Evolutionary conservation across 1,140 invertebrate genomes (phyloP), one percentile per base, ranked within the genome.

Genomic region (Pararge aegeria): DNA sequence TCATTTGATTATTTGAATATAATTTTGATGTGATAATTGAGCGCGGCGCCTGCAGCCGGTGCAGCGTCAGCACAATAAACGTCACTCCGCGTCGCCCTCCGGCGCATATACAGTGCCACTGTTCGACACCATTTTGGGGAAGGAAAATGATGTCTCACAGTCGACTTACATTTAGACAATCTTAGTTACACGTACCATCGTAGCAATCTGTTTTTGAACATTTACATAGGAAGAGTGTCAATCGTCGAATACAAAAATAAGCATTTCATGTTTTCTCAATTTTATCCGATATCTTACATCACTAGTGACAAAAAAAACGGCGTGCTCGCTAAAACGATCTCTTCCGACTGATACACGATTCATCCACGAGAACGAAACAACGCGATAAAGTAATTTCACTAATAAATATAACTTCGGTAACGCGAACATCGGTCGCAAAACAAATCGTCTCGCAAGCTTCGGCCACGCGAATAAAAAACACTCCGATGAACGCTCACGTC

Each of bases 191-290:
- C 61, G 18, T 37, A 49, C 44, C 42, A 10, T 42, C 60, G 50
- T 51, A 49, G 68, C 75, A 66, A 69, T 73, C 71, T 63, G 73
- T 64, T 79, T 81, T 52, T 56, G 53, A 79, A 75, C 85, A 81
- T 85, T 83, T 80, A 75, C 75, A 85, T 71, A 78, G 73, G 38
- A 73, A 85, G 66, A 85, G 68, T 78, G 71, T 86, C 77, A 78
- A 81, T 84, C 72, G 65, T 86, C 79, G 74, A 87, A 89, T 89
- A 89, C 75, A 89, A 89, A 89, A 89, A 89, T 89, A 89, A 87
- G 87, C 84, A 83, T 87, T 87, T 78, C 81, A 72, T 80, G 75
- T 85, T 87, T 82, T 66, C 63, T 83, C 81, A 85, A 75, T 79
- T 73, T 82, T 82, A 84, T 87, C 75, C 81, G 74, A 83, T 82